These are phyloP conservation scores for Halichondria panicea DNA, from an alignment of 37 sponge, comb jelly and placozoan genomes.

Conservation along the genomic window DNA sequence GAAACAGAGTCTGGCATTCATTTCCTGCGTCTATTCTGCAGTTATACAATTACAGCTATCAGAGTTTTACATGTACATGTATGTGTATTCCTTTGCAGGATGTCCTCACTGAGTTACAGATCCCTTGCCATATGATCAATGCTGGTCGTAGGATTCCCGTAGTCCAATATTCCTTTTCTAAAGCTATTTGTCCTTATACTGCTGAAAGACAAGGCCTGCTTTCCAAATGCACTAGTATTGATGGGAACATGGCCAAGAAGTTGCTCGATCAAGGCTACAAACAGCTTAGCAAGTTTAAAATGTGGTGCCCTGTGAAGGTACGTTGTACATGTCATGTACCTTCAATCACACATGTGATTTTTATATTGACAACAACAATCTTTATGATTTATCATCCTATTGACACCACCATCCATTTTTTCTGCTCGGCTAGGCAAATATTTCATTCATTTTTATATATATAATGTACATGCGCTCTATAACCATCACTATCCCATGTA, in stretches of 20 bases:
- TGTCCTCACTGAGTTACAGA: conserved; percentile 62
- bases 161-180: conserved; percentile 62
- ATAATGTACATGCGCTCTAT: too few species aligned
- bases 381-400: background rate
- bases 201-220: conserved; percentile 74
- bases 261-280: conserved; percentile 86
- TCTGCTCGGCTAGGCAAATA: background rate
- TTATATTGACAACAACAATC: background rate
- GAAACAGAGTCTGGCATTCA: too few species aligned
- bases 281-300: conserved; percentile 75
- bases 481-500: too few species aligned
- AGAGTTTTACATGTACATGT: too few species aligned
- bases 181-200: conserved; percentile 49
- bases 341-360: background rate
- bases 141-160: conserved; percentile 66
- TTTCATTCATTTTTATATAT: background rate
- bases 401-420: too few species aligned
- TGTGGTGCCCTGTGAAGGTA: conserved; percentile 94
- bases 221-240: conserved; percentile 64
- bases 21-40: too few species aligned
- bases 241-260: conserved; percentile 55
- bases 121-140: conserved; percentile 61
- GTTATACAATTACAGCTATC: too few species aligned
- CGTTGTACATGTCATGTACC: background rate
- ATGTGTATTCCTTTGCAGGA: conserved; percentile 83